A percentile compares a stretch with the other conserved stretches of the same genome.
Evolutionary conservation across 2,113 vertebrate species (phyloP).

Genomic region (Cacatua alba): DNA sequence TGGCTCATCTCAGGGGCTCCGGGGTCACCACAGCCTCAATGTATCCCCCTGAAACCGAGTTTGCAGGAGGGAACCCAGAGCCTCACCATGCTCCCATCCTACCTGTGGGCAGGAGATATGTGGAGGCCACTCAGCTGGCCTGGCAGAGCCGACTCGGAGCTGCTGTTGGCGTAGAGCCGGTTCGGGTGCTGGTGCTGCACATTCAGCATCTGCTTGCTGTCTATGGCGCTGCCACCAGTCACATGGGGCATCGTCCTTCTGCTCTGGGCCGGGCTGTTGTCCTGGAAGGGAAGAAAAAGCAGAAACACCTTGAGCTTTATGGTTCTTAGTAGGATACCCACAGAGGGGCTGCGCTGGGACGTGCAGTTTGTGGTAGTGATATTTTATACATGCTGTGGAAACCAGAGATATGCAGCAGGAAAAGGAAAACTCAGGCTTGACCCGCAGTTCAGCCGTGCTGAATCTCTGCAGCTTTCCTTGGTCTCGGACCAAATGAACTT

Average conservation of each 20-base stretch:
- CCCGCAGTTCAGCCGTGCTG: neutral
- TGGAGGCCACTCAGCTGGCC: constrained; percentile 86
- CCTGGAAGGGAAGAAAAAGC: constrained; percentile 72
- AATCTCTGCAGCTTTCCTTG: neutral
- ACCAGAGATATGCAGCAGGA: neutral
- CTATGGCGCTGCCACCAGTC: constrained; percentile 70
- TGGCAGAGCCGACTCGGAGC: constrained; percentile 77
- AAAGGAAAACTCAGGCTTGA: neutral
- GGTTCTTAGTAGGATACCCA: fast-evolving
- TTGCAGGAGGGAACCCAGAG: neutral
- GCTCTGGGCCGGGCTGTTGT: constrained; percentile 79
- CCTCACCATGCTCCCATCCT: neutral
- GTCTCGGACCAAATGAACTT: neutral
- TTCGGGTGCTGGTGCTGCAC: constrained; percentile 82
- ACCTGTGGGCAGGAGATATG: constrained; percentile 85
- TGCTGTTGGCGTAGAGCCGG: constrained; percentile 74
- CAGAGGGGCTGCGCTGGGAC: neutral
- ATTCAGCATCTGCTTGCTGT: constrained; percentile 75
- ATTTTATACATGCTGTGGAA: neutral
- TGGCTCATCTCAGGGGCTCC: neutral
- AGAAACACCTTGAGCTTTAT: neutral
- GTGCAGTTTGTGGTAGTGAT: neutral
- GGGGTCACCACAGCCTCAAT: neutral
- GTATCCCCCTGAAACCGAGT: fast-evolving
- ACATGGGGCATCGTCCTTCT: constrained; percentile 71